Percentiles rank a stretch among this genome's conserved stretches.
phyloP scores from a whole-genome alignment of 2,888 invertebrate genomes.

The Zeuzera pyrina region DNA sequence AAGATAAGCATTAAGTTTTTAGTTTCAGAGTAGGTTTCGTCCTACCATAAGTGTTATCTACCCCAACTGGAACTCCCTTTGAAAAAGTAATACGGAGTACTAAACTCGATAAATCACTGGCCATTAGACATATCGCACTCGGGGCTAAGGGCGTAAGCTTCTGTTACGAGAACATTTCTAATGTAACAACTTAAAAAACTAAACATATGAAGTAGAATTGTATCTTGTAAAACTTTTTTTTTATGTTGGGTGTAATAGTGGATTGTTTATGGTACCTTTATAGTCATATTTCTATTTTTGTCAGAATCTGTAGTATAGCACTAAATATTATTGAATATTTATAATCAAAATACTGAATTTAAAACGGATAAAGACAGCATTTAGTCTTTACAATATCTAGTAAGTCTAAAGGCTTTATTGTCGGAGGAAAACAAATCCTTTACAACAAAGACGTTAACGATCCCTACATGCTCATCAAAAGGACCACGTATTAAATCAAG shows the following conservation, averaged over 20 bases:
- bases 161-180: constrained; percentile 15
- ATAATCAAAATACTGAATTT: no score
- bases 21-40: constrained; percentile 3
- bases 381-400: no score
- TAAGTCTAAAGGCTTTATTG: no score
- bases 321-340: no score
- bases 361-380: no score
- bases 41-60: constrained; percentile 23
- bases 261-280: no score
- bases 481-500: constrained; percentile 34
- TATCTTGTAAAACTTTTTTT: constrained; percentile 4
- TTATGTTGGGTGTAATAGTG: neutral
- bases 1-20: constrained; percentile 2
- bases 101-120: constrained; percentile 58
- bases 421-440: no score
- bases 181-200: constrained; percentile 19
- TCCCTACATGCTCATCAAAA: constrained; percentile 43
- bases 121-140: constrained; percentile 45
- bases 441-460: constrained; percentile 34
- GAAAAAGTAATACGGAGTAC: constrained; percentile 30
- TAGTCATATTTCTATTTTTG: no score
- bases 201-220: no score
- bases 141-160: constrained; percentile 25
- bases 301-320: no score
- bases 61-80: constrained; percentile 29